These are phyloP conservation scores for Pyrrhosoma nymphula DNA, from an alignment of 2,888 invertebrate species.

Conservation along the genomic window DNA sequence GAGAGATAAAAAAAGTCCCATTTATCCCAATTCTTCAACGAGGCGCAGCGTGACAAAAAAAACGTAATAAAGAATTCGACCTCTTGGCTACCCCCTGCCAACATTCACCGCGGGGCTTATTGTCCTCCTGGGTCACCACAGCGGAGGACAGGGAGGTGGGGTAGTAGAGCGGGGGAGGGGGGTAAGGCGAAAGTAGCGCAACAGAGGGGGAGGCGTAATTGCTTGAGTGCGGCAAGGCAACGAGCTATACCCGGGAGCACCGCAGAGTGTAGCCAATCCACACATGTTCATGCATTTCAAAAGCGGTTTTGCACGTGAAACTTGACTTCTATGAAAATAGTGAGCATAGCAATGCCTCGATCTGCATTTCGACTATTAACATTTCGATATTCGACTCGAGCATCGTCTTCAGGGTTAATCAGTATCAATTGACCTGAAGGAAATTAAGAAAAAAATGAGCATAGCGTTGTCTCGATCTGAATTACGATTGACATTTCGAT, in stretches of 20 bases:
- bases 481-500: too few species aligned
- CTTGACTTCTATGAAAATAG: too few species aligned
- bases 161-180: background rate
- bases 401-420: too few species aligned
- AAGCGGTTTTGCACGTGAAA: too few species aligned
- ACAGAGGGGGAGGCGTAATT: background rate
- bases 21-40: slow-evolving; percentile 8
- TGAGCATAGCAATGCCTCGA: background rate
- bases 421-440: too few species aligned
- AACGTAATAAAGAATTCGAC: background rate
- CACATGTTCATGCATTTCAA: too few species aligned
- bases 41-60: background rate
- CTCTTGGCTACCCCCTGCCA: background rate
- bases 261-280: background rate
- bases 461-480: too few species aligned
- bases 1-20: background rate
- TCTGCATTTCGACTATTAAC: too few species aligned
- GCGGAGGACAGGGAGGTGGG: background rate
- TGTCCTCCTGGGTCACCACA: background rate
- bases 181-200: background rate
- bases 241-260: background rate
- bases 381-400: too few species aligned
- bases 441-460: too few species aligned
- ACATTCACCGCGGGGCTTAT: background rate
- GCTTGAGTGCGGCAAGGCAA: background rate